Conservation (phyloP, 2,797 vertebrate genomes). For the Clarias platycephalus region DNA sequence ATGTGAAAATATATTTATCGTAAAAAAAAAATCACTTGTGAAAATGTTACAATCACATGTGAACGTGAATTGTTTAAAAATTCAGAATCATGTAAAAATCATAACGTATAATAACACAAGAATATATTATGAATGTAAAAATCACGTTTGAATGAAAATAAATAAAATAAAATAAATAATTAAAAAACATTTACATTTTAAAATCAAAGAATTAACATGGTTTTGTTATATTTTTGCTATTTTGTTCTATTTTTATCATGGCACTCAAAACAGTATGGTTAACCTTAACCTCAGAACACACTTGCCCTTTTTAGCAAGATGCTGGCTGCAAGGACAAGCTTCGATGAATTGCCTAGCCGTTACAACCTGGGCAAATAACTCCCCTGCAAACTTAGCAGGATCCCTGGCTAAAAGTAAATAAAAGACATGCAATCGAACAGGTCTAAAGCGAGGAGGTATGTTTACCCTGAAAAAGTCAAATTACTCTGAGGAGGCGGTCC, state of each 20-base stretch:
- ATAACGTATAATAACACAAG: background rate
- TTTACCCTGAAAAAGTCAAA: constrained; percentile 40
- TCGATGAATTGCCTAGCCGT: constrained; percentile 64
- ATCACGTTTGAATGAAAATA: background rate
- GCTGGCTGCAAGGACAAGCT: constrained; percentile 34
- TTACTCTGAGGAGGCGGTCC: constrained; percentile 27
- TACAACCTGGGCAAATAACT: constrained; percentile 63
- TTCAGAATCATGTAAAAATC: background rate
- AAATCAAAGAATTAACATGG: too few species aligned
- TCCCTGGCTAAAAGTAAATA: constrained; percentile 56
- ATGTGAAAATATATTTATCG: background rate
- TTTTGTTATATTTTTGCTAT: background rate
- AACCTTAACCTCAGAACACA: background rate
- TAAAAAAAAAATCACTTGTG: background rate
- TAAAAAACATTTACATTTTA: background rate
- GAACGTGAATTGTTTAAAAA: too few species aligned
- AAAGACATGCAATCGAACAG: constrained; percentile 31
- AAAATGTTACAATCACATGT: background rate
- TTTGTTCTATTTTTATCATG: background rate
- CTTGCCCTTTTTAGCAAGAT: background rate
- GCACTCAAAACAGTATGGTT: background rate
- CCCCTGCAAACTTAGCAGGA: constrained; percentile 54
- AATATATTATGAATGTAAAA: background rate
- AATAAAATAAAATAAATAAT: background rate
- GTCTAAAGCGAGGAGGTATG: constrained; percentile 29